Conservation (phyloP, 2,888 invertebrate species). For the Keiferia lycopersicella region DNA sequence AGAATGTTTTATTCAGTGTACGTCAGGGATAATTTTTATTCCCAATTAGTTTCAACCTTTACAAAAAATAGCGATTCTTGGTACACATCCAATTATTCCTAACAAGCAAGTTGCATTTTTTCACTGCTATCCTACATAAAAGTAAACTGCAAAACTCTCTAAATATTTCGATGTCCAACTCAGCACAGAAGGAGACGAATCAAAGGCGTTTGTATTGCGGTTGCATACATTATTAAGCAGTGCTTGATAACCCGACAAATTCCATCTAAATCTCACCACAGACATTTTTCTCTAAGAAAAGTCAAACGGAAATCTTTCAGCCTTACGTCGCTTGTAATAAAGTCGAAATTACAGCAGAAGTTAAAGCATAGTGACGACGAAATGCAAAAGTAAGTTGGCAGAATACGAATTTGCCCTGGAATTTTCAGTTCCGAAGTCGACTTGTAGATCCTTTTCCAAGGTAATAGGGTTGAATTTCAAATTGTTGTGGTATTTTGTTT, state of each 20-base stretch:
- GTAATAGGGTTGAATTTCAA: slow-evolving; percentile 1
- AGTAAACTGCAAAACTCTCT: slow-evolving; percentile 20
- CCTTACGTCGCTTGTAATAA: not conserved
- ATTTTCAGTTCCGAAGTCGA: slow-evolving; percentile 12
- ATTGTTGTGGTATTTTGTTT: not conserved
- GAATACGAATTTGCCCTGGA: not conserved
- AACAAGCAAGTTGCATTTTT: too few species aligned
- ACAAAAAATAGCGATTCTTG: too few species aligned
- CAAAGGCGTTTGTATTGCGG: slow-evolving; percentile 62
- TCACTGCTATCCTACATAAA: too few species aligned
- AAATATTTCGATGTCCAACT: slow-evolving; percentile 36
- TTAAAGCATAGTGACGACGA: not conserved
- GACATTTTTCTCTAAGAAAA: slow-evolving; percentile 10
- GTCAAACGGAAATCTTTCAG: not conserved
- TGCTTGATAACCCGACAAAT: slow-evolving; percentile 52
- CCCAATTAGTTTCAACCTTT: too few species aligned
- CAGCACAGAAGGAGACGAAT: slow-evolving; percentile 51
- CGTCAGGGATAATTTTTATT: too few species aligned
- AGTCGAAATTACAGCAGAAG: not conserved
- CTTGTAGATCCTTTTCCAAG: not conserved
- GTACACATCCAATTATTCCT: too few species aligned
- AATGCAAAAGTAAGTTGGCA: slow-evolving; percentile 14
- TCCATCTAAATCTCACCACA: slow-evolving; percentile 26
- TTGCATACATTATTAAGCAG: slow-evolving; percentile 62
- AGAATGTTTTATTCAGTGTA: too few species aligned